Evolutionary conservation across 2,113 vertebrate genomes (phyloP), one percentile per base, ranked within the genome.

Genomic region (Brachirus orientalis): DNA sequence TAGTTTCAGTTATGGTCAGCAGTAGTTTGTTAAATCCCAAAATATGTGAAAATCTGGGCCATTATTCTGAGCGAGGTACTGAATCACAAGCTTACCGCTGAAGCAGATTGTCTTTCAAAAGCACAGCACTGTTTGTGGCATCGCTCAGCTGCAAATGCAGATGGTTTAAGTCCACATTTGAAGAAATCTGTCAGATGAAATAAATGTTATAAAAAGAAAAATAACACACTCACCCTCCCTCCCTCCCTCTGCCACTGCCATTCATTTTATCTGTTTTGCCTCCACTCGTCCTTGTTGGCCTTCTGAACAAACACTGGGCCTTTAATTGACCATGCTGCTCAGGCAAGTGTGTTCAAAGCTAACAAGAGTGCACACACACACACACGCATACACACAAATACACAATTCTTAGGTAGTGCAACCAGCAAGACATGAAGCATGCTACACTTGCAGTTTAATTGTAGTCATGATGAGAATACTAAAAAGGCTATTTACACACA

Each of bases 401-500:
- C 20, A 40, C 7, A 58, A 43, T 48, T 52, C 48, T 59, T 36
- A 59, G 70, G 44, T 16, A 70, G 18, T 13, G 53, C 57, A 53
- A 28, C 44, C 63, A 63, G 69, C 50, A 46, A 52, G 51, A 56
- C 51, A 58, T 46, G 59, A 68, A 63, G 38, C 48, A 17, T 36
- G 46, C 64, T 62, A 10, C n/a, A 6, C 40, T 12, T 11, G 41
- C 47, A 43, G 51, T 45, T 43, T 83, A 68, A 80, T 76, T 69
- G 71, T 56, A 55, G 47, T 60, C 57, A 57, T 70, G 80, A 81
- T 41, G 14, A 73, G 79, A 77, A 83, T 81, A 63, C 52, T 57
- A 63, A 86, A 3, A 43, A 46, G 17, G 12, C 6, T 46, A 38
- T 35, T 40, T 45, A 40, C 16, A 10, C 43, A 19, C 4, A 12